Evolutionary conservation across 2,888 invertebrate genomes (phyloP), one percentile per base, ranked within the genome.

Genomic region (Cancer borealis): DNA sequence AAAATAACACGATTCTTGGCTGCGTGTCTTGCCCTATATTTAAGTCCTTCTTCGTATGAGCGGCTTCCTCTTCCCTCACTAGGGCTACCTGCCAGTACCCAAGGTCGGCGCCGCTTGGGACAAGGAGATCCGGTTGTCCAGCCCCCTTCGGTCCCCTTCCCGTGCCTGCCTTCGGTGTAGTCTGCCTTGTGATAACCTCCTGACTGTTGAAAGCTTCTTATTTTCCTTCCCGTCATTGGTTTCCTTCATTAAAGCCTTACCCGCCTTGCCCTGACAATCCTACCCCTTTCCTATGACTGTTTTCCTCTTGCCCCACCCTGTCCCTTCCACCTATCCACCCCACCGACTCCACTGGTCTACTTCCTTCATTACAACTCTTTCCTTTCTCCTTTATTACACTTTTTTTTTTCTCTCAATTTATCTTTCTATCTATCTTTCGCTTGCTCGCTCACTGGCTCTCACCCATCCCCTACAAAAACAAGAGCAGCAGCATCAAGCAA

Each of bases 81-180:
- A 39, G 39, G 54, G 54, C 54, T 88, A 46, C 45, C n/a, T 21
- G 45, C 10, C 21, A 21, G 17, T 45, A 17, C 12, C n/a, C 47
- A 10, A 45, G 46, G 45, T 88, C 21, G 17, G 88, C 47, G 46
- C 88, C 66, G 14, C n/a, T 66, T n/a, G n/a, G 66, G 66, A 66
- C 66, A 66, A 66, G 17, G 21, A 66, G 66, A 66, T 66, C 66
- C 66, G 66, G 66, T 66, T 66, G 66, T 66, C 66, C 66, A n/a
- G n/a, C n/a, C 0, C n/a, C 66, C 60, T 66, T n/a, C 66, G n/a
- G 6, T 66, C 66, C n/a, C 66, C 66, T n/a, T 66, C n/a, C 66
- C 66, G n/a, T 66, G n/a, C 66, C 66, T 66, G 66, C 5, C 21
- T 14, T n/a, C 66, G n/a, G n/a, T 66, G 66, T 66, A n/a, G 66